Base-by-base conservation (phyloP, 2,113 vertebrate species). In the Pica pica region DNA sequence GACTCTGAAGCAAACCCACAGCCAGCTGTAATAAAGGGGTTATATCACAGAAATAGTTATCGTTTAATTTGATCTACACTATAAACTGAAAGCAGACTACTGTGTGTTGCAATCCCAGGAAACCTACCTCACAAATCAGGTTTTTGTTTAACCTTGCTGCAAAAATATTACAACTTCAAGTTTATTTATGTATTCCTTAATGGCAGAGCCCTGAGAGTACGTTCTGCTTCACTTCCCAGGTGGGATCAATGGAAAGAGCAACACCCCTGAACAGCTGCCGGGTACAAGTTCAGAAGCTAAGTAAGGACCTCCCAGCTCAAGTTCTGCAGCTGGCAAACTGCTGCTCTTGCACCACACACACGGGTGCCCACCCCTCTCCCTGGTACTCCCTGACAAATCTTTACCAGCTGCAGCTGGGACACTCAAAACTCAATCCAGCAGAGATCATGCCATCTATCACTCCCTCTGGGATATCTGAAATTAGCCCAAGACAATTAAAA, bases 401-500 rank as follows among this genome's bases (percentile, higher is more conserved):
- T 67, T 44, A 42, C 46, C 63, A 74, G 59, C 39, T 46, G 46
- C 83, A 83, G 44, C 50, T 87, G 50, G n/a, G 31, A 77, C 27
- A 42, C 60, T 53, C 6, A 1, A 75, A 93, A 76, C 22, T 47
- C 68, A 83, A 27, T 74, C 64, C 64, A 80, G 27, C 70, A 91
- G 46, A 56, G 42, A 37, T 74, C 77, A 21, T 47, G 60, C 46
- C 53, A 76, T 44, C 59, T 67, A 50, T 64, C n/a, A 64, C 64
- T 57, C n/a, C 30, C 56, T 63, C 69, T 30, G 47, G 42, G 41
- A 53, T 39, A 55, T 16, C 46, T 68, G 81, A 56, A 87, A 82
- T 67, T 64, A 93, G 21, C 47, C 26, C 31, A 60, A 80, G 24
- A 82, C 61, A 87, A 52, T 26, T 55, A 89, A 84, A 94, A 75